Evolutionary conservation across 2,888 invertebrate genomes (phyloP), one percentile per base, ranked within the genome.

Genomic region (Amorpha juglandis): DNA sequence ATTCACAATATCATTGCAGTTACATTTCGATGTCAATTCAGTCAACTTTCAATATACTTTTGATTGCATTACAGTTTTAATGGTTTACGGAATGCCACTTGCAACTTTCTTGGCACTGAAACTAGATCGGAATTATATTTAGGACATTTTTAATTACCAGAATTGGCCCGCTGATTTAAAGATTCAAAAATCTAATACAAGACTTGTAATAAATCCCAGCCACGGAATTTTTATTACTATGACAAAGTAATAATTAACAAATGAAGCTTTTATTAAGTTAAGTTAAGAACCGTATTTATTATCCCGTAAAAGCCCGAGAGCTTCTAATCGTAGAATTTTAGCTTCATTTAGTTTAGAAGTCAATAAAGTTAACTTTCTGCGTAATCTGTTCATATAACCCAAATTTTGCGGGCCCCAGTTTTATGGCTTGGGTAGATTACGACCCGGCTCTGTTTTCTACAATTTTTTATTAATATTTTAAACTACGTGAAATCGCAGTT

Each of bases 281-380:
- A 52, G 53, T 64, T 64, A 53, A 52, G 52, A 53, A 53, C 64
- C 7, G 64, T 52, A 53, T 64, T 45, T 45, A 53, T 64, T 27
- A 45, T 52, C 53, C 53, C 45, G 8, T 64, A 64, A 52, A 63
- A 64, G 19, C 55, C 55, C 19, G 42, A 21, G 53, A 35, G 33
- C 6, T 42, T 58, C 42, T 58, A 42, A 58, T 58, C 58, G 58
- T 42, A 58, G 58, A 58, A 58, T 42, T 42, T 58, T 58, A 38
- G 35, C 55, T 38, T 55, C 42, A 42, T 58, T 58, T 58, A 58
- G 58, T 58, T 58, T 58, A 58, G 55, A 55, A 55, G 58, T 58
- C 58, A 58, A 58, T 58, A 58, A 58, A 58, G 58, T 58, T 58
- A 58, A 42, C 58, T 58, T 58, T 58, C 58, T 19, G 12, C 58